Conservation (phyloP, 2,888 invertebrate genomes). For the Linyphia triangularis region DNA sequence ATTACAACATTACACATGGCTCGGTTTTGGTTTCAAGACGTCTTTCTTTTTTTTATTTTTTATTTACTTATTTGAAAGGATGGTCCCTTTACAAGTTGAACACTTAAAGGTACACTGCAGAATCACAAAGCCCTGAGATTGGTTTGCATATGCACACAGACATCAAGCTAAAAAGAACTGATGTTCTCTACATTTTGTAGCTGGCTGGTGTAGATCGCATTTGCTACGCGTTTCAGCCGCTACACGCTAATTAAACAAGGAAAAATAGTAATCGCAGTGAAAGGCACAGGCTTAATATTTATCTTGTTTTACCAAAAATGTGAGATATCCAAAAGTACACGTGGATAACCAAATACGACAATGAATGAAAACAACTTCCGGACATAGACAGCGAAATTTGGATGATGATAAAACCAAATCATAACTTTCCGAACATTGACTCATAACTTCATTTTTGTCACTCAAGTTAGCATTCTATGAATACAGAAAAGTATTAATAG, state of each 20-base stretch:
- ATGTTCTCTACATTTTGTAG: conserved; percentile 22
- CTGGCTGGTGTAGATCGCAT: conserved; percentile 20
- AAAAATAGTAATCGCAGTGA: not conserved
- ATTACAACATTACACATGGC: conserved; percentile 73
- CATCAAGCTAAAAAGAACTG: conserved; percentile 64
- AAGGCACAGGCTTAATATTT: not conserved
- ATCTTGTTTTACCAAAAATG: too few relatives aligned
- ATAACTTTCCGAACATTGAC: too few relatives aligned
- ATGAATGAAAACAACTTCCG: too few relatives aligned
- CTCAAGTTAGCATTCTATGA: too few relatives aligned
- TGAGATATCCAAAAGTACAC: too few relatives aligned
- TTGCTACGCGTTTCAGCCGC: conserved; percentile 36
- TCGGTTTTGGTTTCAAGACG: conserved; percentile 69
- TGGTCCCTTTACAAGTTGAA: conserved; percentile 76
- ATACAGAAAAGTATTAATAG: too few relatives aligned
- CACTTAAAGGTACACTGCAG: conserved; percentile 75
- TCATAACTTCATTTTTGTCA: too few relatives aligned
- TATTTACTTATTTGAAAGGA: conserved; percentile 66
- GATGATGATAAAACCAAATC: too few relatives aligned
- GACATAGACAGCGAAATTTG: too few relatives aligned
- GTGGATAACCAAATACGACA: too few relatives aligned
- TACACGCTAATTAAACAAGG: not conserved
- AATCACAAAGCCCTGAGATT: conserved; percentile 76
- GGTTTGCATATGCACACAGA: conserved; percentile 70
- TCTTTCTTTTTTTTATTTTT: conserved; percentile 50